Percentiles rank a stretch among this genome's conserved stretches.
Conservation (phyloP, 2,797 vertebrate species). For the Acanthiza pusilla region DNA sequence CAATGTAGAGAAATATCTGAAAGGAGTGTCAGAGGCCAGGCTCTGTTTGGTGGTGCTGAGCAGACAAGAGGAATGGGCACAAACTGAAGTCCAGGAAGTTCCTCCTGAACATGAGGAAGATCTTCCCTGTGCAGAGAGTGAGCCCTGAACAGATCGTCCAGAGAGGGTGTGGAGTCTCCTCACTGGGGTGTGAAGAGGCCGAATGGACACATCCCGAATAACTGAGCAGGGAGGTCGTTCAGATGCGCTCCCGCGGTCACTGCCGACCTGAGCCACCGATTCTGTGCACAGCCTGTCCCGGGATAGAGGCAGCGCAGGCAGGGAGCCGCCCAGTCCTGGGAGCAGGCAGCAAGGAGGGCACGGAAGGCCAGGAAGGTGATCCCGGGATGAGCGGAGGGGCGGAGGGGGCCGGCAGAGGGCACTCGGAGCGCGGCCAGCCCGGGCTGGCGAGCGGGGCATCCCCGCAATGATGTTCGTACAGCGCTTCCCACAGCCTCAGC, state of each 20-base stretch:
- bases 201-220: rapidly evolving
- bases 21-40: background rate
- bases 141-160: background rate
- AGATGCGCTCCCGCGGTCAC: too few species aligned
- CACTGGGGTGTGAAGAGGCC: rapidly evolving
- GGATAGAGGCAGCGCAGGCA: background rate
- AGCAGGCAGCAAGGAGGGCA: background rate
- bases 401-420: slow-evolving; percentile 65
- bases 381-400: rapidly evolving
- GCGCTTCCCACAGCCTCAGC: rapidly evolving
- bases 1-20: rapidly evolving
- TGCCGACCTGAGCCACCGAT: background rate
- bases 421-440: slow-evolving; percentile 33
- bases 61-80: background rate
- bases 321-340: background rate
- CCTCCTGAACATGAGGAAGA: background rate
- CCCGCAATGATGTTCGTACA: rapidly evolving
- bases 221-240: background rate
- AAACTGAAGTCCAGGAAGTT: background rate
- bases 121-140: too few species aligned
- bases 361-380: rapidly evolving
- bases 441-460: background rate
- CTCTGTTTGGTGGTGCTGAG: background rate
- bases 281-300: background rate
- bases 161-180: background rate